Base-by-base conservation (phyloP, 2,113 vertebrate species). In the Romanogobio albipinnatus region DNA sequence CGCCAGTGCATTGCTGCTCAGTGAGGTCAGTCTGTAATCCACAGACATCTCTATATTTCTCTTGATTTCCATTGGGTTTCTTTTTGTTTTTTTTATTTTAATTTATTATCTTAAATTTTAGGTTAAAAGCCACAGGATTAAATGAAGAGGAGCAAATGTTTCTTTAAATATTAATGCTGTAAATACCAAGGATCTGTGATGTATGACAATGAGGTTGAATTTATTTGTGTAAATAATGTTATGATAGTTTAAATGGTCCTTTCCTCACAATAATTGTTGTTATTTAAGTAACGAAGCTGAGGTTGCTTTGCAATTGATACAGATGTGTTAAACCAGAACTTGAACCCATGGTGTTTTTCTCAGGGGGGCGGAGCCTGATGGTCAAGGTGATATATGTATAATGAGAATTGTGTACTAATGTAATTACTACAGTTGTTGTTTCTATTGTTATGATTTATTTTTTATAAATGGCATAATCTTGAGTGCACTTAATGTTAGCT, bases 401-500 rank as follows among this genome's bases (percentile, higher is more conserved):
- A 93, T 91, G 81, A 89, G 80, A 83, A 76, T 76, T 87, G 77
- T 90, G 61, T 84, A 83, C 84, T 86, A 93, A 91, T 93, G 89
- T 92, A 86, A 94, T 94, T 93, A 91, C 90, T 91, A 61, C 84
- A 84, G 92, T 92, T 92, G 91, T 88, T 93, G 89, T 81, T 82
- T 73, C 89, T 92, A 90, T 90, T 86, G 89, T 84, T 91, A 87
- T 93, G 93, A 86, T 90, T 29, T 88, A 91, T 90, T 94, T 94
- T 93, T 93, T 93, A 92, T 93, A 90, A 94, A 93, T 93, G 91
- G 90, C 90, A 89, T 86, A 89, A 91, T 88, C 75, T 94, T 82
- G 90, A 94, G 93, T 94, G 94, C 93, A 94, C 91, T 94, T 94
- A 93, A 70, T 88, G 77, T 90, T 91, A 88, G 92, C 90, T 90